Evolutionary conservation across 2,888 invertebrate genomes (phyloP).

Genomic region (Urechis unicinctus): DNA sequence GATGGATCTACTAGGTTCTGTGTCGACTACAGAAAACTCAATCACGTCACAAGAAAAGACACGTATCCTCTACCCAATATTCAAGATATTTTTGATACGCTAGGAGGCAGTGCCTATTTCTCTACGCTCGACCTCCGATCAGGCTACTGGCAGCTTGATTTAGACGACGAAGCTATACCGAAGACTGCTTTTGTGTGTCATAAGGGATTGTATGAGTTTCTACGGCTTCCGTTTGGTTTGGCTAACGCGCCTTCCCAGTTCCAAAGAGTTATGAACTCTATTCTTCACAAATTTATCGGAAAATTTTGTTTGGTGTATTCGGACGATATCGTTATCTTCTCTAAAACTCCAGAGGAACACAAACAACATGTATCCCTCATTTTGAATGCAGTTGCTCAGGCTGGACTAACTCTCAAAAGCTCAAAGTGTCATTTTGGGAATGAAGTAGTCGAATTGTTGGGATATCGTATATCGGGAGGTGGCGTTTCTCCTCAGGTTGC

Average conservation of each 20-base stretch:
- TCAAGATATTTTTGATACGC: slow-evolving; percentile 8
- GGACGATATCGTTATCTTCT: slow-evolving; percentile 3
- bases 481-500: slow-evolving; percentile 5
- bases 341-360: background rate
- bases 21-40: slow-evolving; percentile 4
- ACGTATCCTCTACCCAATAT: no score
- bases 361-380: background rate
- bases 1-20: no score
- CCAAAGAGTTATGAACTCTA: slow-evolving; percentile 5
- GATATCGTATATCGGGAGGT: background rate
- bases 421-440: background rate
- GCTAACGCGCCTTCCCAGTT: slow-evolving; percentile 6
- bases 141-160: slow-evolving; percentile 3
- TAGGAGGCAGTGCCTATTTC: slow-evolving; percentile 3
- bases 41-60: slow-evolving; percentile 5
- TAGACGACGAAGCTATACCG: background rate
- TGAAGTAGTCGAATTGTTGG: slow-evolving; percentile 1
- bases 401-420: no score
- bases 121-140: slow-evolving; percentile 4
- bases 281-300: background rate
- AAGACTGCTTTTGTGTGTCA: slow-evolving; percentile 12
- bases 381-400: background rate
- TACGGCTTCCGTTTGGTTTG: slow-evolving; percentile 6
- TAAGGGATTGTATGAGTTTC: slow-evolving; percentile 9
- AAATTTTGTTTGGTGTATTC: slow-evolving; percentile 1